phyloP scores from a whole-genome alignment of 2,797 vertebrate species.

The Catharus ustulatus region DNA sequence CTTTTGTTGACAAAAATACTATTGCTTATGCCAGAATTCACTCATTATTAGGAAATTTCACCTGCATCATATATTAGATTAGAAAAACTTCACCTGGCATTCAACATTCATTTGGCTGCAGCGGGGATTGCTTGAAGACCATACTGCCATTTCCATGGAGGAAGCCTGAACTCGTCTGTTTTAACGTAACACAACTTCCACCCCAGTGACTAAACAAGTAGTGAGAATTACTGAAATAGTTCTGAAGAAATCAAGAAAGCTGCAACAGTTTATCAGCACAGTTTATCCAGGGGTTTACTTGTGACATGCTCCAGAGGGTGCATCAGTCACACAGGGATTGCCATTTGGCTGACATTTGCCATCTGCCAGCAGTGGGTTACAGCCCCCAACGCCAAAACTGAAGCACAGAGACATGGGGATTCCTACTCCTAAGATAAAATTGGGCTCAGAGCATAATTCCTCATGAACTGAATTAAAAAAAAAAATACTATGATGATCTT shows the following conservation, averaged over 20 bases:
- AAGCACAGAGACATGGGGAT: not conserved
- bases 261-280: not conserved
- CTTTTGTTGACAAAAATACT: not conserved
- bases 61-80: not conserved
- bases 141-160: not conserved
- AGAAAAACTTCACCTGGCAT: not conserved
- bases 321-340: conserved; percentile 3
- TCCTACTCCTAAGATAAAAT: not conserved
- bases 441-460: not conserved
- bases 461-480: not conserved
- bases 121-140: not conserved
- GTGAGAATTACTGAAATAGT: not conserved
- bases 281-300: not conserved
- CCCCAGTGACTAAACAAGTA: not conserved
- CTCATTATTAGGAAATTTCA: not conserved
- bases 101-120: not conserved
- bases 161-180: not conserved
- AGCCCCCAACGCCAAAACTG: not conserved
- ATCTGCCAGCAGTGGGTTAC: not conserved
- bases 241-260: not conserved
- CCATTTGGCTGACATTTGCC: not conserved
- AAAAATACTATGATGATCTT: not conserved
- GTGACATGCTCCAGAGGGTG: not conserved
- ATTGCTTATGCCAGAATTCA: not conserved
- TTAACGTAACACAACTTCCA: not conserved